Evolutionary conservation across 2,888 invertebrate genomes (phyloP).

Genomic region (Chymomyza fuscimana): DNA sequence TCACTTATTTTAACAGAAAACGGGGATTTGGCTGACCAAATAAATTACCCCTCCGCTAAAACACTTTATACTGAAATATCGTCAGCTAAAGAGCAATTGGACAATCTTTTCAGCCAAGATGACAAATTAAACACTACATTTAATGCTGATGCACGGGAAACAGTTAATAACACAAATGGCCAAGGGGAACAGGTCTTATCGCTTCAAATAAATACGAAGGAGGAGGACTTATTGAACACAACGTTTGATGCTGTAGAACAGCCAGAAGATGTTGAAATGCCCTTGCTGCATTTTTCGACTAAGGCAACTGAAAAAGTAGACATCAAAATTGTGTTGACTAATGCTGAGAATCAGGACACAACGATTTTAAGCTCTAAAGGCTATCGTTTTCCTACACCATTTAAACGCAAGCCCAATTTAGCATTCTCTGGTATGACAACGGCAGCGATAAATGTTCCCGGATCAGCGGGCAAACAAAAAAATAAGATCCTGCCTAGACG

Average conservation of each 20-base stretch:
- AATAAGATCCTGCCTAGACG: constrained; percentile 40
- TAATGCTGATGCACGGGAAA: no score
- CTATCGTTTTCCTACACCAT: constrained; percentile 62
- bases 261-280: neutral
- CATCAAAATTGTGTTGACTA: constrained; percentile 25
- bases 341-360: constrained; percentile 13
- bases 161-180: constrained; percentile 13
- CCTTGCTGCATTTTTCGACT: neutral
- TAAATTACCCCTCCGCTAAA: no score
- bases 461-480: constrained; percentile 11
- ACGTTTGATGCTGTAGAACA: constrained; percentile 29
- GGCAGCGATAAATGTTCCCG: neutral
- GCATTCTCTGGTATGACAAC: constrained; percentile 11
- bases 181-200: neutral
- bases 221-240: constrained; percentile 18
- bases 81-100: no score
- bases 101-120: no score
- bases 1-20: constrained; percentile 55
- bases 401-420: constrained; percentile 35
- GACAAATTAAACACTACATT: no score
- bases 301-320: constrained; percentile 11
- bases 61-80: no score
- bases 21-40: constrained; percentile 27
- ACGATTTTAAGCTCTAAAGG: constrained; percentile 31
- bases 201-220: constrained; percentile 9